phyloP scores from a whole-genome alignment of 2,797 vertebrate species.

The Aselliscus stoliczkanus region DNA sequence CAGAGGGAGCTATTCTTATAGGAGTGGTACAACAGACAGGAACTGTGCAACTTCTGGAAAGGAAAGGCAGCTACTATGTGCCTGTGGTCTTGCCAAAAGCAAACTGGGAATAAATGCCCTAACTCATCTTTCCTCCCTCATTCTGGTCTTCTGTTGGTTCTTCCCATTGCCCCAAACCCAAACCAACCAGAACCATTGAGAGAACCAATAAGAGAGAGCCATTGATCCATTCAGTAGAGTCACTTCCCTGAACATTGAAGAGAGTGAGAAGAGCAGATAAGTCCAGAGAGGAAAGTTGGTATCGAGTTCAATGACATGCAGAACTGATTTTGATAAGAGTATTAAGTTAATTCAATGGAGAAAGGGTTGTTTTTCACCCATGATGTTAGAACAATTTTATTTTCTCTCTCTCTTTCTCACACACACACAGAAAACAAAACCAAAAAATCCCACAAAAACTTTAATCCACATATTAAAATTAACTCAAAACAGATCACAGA shows the following conservation, averaged over 20 bases:
- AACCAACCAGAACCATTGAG: not conserved
- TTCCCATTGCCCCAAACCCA: not conserved
- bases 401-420: too few relatives aligned
- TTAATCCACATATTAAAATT: not conserved
- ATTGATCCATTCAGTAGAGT: not conserved
- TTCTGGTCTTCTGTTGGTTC: not conserved
- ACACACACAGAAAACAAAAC: not conserved
- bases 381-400: not conserved
- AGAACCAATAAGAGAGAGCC: not conserved
- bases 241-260: not conserved
- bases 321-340: not conserved
- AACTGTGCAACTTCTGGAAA: not conserved
- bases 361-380: not conserved
- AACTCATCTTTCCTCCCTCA: not conserved
- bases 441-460: not conserved
- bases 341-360: not conserved
- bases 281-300: not conserved
- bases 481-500: not conserved
- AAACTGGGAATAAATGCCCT: not conserved
- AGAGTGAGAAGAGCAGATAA: not conserved
- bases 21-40: not conserved
- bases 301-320: not conserved
- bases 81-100: not conserved
- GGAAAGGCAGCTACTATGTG: not conserved
- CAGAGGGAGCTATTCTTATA: not conserved